These are phyloP conservation scores for Rhinoderma darwinii DNA, from an alignment of 2,113 vertebrate species.

Conservation along the genomic window DNA sequence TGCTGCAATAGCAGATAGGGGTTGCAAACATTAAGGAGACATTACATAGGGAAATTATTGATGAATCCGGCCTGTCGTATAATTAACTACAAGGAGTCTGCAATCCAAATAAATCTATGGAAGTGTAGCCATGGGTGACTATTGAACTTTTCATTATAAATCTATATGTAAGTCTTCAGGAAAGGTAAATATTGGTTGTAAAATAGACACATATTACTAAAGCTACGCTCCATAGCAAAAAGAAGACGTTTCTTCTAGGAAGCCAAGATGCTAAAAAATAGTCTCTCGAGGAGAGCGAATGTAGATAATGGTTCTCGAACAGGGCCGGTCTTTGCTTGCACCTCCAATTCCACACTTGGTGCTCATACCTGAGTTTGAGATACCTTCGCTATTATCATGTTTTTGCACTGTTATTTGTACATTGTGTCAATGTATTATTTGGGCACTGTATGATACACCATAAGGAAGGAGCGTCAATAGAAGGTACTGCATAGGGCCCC, in stretches of 20 bases:
- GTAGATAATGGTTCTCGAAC: too few relatives aligned
- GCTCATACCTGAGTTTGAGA: too few relatives aligned
- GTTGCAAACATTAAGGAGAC: not conserved
- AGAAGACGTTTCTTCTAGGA: not conserved
- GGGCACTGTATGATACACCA: too few relatives aligned
- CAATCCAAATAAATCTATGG: not conserved
- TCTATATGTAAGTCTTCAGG: not conserved
- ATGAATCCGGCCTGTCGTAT: not conserved
- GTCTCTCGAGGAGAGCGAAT: too few relatives aligned
- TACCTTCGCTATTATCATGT: too few relatives aligned
- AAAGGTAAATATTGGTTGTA: not conserved
- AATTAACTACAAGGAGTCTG: not conserved
- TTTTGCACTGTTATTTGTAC: too few relatives aligned
- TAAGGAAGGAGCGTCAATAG: too few relatives aligned
- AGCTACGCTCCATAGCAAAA: not conserved
- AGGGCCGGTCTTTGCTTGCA: too few relatives aligned
- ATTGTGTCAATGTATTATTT: too few relatives aligned
- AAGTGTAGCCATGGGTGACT: not conserved
- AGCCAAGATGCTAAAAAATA: not conserved
- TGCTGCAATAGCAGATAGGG: too few relatives aligned
- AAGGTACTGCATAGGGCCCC: too few relatives aligned
- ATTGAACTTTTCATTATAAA: slow-evolving; percentile 26
- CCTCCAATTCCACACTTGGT: too few relatives aligned
- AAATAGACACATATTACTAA: not conserved
- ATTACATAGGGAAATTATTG: not conserved